These are phyloP conservation scores for Eristalis arbustorum DNA, from an alignment of 2,888 invertebrate species.

Conservation along the genomic window DNA sequence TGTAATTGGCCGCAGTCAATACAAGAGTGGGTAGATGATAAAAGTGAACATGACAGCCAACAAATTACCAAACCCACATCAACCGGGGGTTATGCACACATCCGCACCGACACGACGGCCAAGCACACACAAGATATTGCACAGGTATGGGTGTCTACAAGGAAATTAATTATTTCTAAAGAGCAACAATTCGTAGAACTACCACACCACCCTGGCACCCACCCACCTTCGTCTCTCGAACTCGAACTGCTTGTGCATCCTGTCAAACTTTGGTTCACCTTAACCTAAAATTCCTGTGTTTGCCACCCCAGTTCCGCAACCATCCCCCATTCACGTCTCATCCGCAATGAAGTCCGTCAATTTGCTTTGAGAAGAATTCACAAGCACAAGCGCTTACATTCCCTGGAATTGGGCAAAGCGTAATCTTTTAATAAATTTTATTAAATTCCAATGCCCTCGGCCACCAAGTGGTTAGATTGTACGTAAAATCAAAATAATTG, in stretches of 20 bases:
- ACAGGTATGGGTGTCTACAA: conserved; percentile 35
- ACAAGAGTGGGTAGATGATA: conserved; percentile 35
- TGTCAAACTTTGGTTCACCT: conserved; percentile 2
- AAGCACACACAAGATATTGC: not conserved
- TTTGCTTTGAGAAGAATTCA: not conserved
- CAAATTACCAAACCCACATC: conserved; percentile 57
- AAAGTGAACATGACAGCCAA: conserved; percentile 55
- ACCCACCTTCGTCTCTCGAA: not conserved
- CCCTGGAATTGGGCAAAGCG: conserved; percentile 47
- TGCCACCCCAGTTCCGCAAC: not conserved
- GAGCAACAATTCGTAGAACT: conserved; percentile 45
- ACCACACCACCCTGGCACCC: no score
- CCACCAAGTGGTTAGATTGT: conserved; percentile 4
- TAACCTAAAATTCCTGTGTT: not conserved
- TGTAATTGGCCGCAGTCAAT: conserved; percentile 50
- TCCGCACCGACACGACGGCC: not conserved
- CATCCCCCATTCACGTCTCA: not conserved
- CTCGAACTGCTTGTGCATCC: not conserved
- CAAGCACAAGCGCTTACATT: conserved; percentile 3
- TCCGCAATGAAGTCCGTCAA: not conserved
- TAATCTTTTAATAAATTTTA: conserved; percentile 63
- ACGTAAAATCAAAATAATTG: conserved; percentile 67
- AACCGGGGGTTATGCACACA: not conserved
- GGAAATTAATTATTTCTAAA: conserved; percentile 67
- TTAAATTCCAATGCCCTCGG: conserved; percentile 51